Percentiles rank a stretch among this genome's conserved stretches.
Conservation (phyloP, 2,797 vertebrate genomes). For the Helarctos malayanus region DNA sequence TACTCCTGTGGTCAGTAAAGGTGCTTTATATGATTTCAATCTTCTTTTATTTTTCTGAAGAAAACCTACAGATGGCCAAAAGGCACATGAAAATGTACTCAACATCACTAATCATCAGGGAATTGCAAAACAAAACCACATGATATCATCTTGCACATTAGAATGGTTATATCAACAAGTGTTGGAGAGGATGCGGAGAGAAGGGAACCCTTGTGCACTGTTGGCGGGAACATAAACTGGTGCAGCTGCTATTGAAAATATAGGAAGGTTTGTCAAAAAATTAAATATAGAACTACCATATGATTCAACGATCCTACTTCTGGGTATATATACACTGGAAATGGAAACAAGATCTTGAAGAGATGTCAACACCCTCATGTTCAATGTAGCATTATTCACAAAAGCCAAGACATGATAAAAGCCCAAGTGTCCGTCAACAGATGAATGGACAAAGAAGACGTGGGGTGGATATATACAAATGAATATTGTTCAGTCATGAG, state of each 20-base stretch:
- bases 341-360: neutral
- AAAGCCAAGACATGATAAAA: neutral
- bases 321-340: neutral
- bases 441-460: neutral
- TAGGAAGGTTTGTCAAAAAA: neutral
- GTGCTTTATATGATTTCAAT: neutral
- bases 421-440: neutral
- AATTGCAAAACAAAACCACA: neutral
- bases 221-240: neutral
- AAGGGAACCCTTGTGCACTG: neutral
- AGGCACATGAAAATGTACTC: neutral
- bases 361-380: neutral
- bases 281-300: neutral
- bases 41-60: neutral
- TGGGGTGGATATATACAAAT: neutral
- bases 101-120: neutral
- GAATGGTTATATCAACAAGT: neutral
- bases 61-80: neutral
- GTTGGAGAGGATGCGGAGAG: neutral
- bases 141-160: neutral
- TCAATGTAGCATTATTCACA: neutral
- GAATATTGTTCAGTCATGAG: neutral
- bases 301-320: neutral
- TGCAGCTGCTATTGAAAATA: neutral
- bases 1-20: neutral